Evolutionary conservation across 2,888 invertebrate species (phyloP).

Genomic region (Parnassius mnemosyne): DNA sequence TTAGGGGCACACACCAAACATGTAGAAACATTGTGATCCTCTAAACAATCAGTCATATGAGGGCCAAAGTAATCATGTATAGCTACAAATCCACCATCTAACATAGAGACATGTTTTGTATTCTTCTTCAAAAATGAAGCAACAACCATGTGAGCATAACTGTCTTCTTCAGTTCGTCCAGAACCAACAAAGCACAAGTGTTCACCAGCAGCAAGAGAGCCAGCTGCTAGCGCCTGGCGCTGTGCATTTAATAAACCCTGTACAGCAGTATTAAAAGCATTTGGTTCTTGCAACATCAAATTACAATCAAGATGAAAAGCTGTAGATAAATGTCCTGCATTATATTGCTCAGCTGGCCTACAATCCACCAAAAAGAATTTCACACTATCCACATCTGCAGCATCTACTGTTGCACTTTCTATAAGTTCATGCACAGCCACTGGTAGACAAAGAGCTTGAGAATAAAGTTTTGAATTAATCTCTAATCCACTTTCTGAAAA

Average conservation of each 20-base stretch:
- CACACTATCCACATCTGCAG: conserved; percentile 82
- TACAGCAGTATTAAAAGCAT: conserved; percentile 96
- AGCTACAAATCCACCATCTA: conserved; percentile 94
- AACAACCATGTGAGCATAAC: conserved; percentile 98
- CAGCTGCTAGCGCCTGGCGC: conserved; percentile 90
- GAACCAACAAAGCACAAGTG: conserved; percentile 96
- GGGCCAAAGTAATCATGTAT: conserved; percentile 92
- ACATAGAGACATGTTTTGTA: conserved; percentile 94
- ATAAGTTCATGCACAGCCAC: conserved; percentile 97
- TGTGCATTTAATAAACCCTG: conserved; percentile 95
- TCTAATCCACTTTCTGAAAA: conserved; percentile 80
- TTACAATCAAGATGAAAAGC: conserved; percentile 99
- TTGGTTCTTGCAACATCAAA: conserved; percentile 97
- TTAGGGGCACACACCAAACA: conserved; percentile 90
- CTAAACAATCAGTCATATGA: conserved; percentile 88
- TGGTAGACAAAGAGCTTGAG: conserved; percentile 95
- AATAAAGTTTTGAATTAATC: conserved; percentile 82
- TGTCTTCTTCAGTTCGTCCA: conserved; percentile 95
- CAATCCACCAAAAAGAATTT: conserved; percentile 98
- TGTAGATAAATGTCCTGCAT: conserved; percentile 97
- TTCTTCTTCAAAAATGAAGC: conserved; percentile 97
- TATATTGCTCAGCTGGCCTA: conserved; percentile 97
- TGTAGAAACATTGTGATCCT: conserved; percentile 89
- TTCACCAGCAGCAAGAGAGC: conserved; percentile 92
- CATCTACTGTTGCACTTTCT: conserved; percentile 87